These are phyloP conservation scores for Xiphophorus maculatus DNA, from an alignment of 2,113 vertebrate genomes.

Conservation along the genomic window DNA sequence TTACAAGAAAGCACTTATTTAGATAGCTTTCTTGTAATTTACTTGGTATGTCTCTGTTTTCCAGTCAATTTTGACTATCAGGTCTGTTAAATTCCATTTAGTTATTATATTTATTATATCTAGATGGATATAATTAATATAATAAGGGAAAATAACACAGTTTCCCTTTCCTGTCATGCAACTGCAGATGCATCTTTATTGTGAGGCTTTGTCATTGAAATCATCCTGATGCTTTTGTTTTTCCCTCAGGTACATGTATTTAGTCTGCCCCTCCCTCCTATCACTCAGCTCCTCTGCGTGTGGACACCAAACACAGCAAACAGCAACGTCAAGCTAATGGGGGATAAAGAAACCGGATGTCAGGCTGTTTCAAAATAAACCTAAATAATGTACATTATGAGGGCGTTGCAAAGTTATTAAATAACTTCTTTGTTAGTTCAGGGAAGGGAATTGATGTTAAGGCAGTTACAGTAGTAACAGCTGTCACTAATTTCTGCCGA, in stretches of 20 bases:
- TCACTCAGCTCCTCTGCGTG: neutral
- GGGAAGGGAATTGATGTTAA: neutral
- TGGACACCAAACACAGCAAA: constrained; percentile 1
- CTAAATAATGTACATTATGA: neutral
- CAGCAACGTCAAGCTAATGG: neutral
- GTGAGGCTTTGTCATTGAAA: constrained; percentile 3
- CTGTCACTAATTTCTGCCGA: neutral
- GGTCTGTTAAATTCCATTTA: too few species aligned
- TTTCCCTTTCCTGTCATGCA: neutral
- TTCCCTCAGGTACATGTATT: constrained; percentile 46
- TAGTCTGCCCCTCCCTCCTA: constrained; percentile 28
- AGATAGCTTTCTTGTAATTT: too few species aligned
- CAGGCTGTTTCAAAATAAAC: constrained; percentile 9
- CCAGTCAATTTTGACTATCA: too few species aligned
- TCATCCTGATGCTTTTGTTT: constrained; percentile 14
- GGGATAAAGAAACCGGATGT: constrained; percentile 19
- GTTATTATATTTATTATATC: neutral
- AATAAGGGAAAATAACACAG: too few species aligned
- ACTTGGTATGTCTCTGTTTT: too few species aligned
- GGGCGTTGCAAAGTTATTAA: neutral
- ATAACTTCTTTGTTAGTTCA: neutral
- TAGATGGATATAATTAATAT: too few species aligned
- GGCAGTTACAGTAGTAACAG: neutral
- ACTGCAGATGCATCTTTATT: neutral
- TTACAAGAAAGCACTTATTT: too few species aligned